Evolutionary conservation across 2,113 vertebrate genomes (phyloP).

Genomic region (Pitta sordida): DNA sequence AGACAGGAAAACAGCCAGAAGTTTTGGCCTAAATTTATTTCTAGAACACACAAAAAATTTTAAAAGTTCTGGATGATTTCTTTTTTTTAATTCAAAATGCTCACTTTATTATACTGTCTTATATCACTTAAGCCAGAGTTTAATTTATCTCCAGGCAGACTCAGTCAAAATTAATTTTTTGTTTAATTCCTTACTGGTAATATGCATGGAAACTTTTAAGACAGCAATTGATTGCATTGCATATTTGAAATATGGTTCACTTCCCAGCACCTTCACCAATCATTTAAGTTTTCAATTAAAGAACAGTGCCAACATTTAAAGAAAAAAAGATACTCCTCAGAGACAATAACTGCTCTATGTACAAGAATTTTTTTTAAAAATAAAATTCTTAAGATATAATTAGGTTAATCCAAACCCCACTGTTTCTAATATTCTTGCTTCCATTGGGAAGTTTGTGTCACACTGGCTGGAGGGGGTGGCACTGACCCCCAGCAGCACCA

Average conservation of each 20-base stretch:
- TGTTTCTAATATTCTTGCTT: background rate
- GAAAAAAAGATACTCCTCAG: background rate
- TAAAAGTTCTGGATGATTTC: background rate
- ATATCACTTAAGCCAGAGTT: background rate
- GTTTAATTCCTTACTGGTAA: slow-evolving; percentile 10
- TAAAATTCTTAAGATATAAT: too few relatives aligned
- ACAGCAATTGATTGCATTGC: background rate
- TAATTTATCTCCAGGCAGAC: background rate
- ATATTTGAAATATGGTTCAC: background rate
- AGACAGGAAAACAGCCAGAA: background rate
- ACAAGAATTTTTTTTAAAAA: background rate
- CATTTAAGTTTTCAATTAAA: slow-evolving; percentile 21
- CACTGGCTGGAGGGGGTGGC: rapidly evolving
- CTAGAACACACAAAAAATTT: background rate
- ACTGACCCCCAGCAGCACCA: background rate
- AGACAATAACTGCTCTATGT: background rate
- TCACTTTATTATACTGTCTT: background rate
- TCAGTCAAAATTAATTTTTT: slow-evolving; percentile 8
- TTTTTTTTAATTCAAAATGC: background rate
- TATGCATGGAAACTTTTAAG: background rate
- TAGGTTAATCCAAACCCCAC: background rate
- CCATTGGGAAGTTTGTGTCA: background rate
- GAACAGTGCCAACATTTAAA: background rate
- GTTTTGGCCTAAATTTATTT: background rate
- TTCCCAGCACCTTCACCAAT: slow-evolving; percentile 4